These are phyloP conservation scores for Drosophila ohnishii DNA, from an alignment of 1,140 invertebrate genomes.

Conservation along the genomic window DNA sequence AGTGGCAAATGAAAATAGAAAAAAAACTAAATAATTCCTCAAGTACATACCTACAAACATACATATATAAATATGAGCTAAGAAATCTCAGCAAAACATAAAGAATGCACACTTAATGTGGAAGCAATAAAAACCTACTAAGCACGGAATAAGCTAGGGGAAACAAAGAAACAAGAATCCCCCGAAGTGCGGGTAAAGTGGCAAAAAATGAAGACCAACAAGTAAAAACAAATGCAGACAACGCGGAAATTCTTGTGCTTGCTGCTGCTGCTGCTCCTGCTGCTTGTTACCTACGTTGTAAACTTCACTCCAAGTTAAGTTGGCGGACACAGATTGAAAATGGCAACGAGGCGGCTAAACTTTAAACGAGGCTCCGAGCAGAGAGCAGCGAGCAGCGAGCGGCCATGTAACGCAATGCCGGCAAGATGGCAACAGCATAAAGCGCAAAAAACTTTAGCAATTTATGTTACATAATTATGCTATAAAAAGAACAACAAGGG, in stretches of 20 bases:
- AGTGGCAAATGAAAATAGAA: constrained; percentile 45
- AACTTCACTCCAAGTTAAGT: constrained; percentile 66
- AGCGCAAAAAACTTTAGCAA: constrained; percentile 79
- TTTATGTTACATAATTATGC: constrained; percentile 82
- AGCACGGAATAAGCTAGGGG: constrained; percentile 49
- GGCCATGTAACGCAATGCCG: constrained; percentile 50
- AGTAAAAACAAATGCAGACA: constrained; percentile 56
- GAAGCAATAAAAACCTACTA: constrained; percentile 67
- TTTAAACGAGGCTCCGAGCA: constrained; percentile 44
- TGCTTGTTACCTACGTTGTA: constrained; percentile 67
- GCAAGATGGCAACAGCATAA: constrained; percentile 57
- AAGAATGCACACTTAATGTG: constrained; percentile 62
- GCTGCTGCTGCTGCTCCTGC: constrained; percentile 9
- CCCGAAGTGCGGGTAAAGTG: constrained; percentile 43
- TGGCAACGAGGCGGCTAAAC: constrained; percentile 62
- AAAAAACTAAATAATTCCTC: constrained; percentile 31
- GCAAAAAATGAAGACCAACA: constrained; percentile 23
- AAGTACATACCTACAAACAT: neutral
- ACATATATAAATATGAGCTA: constrained; percentile 16
- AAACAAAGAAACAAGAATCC: constrained; percentile 22
- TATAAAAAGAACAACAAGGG: constrained; percentile 62
- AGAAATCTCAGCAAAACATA: constrained; percentile 44
- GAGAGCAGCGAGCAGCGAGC: neutral
- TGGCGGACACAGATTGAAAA: constrained; percentile 76
- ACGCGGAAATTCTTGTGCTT: constrained; percentile 40